Base-by-base conservation (phyloP, 2,888 invertebrate genomes). In the Arge pagana region DNA sequence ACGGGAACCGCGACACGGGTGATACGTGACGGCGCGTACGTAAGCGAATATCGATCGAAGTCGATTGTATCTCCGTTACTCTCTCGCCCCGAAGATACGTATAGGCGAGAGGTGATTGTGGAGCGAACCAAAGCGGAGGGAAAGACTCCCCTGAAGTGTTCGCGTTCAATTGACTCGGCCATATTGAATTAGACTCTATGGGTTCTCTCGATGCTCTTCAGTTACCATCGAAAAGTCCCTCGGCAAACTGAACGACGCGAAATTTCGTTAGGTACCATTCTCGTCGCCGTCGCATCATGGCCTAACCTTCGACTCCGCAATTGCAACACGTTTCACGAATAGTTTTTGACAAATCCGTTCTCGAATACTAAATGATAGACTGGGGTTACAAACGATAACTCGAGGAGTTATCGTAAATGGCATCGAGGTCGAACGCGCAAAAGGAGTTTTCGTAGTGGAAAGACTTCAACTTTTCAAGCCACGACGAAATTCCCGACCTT, bases 121-220 rank as follows among this genome's bases (percentile, higher is more conserved):
- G 16, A 40, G 31, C 15, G 45, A 16, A 39, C 39, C 16, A 19
- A n/a, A 39, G 39, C 40, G 37, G 30, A 49, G 52, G 51, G 59
- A 45, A 51, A 57, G 58, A 54, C 60, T 61, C 65, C 67, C 58
- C n/a, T 30, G 23, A 45, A 62, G 53, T 58, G 55, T 56, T 53
- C 51, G 33, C 65, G 63, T 66, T 70, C 71, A 70, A 74, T 71
- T 74, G 73, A 73, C 73, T 73, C 63, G 65, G 69, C 73, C 72
- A 72, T 73, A 74, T 74, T 73, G 72, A 74, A 63, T 72, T 74
- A 71, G 67, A 67, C 71, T 72, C 68, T 73, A 72, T 74, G 68
- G 72, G 66, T 64, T 69, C 70, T 71, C 66, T 67, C 62, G 61
- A 67, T 63, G 62, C 65, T 64, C 62, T 64, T 66, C 54, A 7